Base-by-base conservation (phyloP, 1,140 invertebrate species). In the Drosophila kanapiae region DNA sequence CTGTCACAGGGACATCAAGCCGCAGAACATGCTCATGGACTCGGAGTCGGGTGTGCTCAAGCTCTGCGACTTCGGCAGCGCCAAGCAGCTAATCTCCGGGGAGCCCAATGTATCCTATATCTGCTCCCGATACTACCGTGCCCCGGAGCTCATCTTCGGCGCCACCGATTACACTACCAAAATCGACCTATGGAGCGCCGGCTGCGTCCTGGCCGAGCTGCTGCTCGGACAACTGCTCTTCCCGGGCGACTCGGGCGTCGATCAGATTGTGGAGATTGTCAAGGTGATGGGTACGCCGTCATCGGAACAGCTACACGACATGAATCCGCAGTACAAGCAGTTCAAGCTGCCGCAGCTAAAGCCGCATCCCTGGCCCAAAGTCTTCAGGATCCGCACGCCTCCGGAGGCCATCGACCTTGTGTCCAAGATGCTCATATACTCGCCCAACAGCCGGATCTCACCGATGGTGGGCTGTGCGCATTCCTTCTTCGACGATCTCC, bases 291-390 rank as follows among this genome's bases (percentile, higher is more conserved):
- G 99, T 37, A 99, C 99, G 45, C 99, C 99, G 4, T 99, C 98
- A 40, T 95, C 98, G 72, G 99, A 99, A 93, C 98, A 99, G 94
- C 99, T 99, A 80, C 95, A 98, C 87, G 98, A 99, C 94, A 99
- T 99, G 99, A 99, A 99, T 95, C 98, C 98, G 11, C 99, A 99
- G 93, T 99, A 99, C 93, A 99, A 98, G 78, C 99, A 99, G 94
- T 99, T 99, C 94, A 99, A 99, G 94, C 99, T 99, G 93, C 99
- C 99, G 77, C 98, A 99, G 93, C 99, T 99, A 93, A 99, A 99
- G 94, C 98, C 98, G 82, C 99, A 99, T 95, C 99, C 99, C 18
- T 99, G 99, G 99, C 96, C 97, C 93, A 99, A 99, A 96, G 98
- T 99, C 0, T 90, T 90, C 42, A 67, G 86, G 48, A 91, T 90